Conservation (phyloP, 2,888 invertebrate species). For the Rotaria sp. region DNA sequence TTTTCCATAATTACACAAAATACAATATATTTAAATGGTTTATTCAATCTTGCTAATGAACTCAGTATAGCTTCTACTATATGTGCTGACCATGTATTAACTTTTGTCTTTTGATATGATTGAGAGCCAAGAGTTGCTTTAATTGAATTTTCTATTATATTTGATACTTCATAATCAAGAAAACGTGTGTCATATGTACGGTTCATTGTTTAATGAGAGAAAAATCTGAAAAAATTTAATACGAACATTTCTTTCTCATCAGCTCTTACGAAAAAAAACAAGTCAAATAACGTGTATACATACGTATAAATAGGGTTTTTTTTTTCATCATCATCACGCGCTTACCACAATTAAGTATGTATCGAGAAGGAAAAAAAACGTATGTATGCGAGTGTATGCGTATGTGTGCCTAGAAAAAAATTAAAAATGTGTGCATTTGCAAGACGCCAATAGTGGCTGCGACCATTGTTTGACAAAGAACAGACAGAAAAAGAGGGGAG, state of each 20-base stretch:
- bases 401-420: neutral
- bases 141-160: constrained; percentile 36
- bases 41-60: constrained; percentile 84
- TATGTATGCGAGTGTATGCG: neutral
- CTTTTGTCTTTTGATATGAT: constrained; percentile 78
- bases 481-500: neutral
- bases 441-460: neutral
- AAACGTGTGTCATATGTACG: constrained; percentile 28
- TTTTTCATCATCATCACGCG: neutral
- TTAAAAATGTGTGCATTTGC: neutral
- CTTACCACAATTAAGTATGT: neutral
- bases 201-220: neutral
- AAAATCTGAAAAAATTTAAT: no score
- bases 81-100: constrained; percentile 91
- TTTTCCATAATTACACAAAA: constrained; percentile 99
- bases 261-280: no score
- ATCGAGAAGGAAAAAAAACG: neutral
- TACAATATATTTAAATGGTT: constrained; percentile 94
- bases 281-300: no score
- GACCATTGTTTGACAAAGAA: neutral
- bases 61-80: constrained; percentile 90
- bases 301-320: no score
- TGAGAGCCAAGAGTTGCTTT: constrained; percentile 32
- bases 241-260: no score
- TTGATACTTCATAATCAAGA: constrained; percentile 37